Evolutionary conservation across 92 coral and sea anemone species (phyloP).

Genomic region (Montipora capitata): DNA sequence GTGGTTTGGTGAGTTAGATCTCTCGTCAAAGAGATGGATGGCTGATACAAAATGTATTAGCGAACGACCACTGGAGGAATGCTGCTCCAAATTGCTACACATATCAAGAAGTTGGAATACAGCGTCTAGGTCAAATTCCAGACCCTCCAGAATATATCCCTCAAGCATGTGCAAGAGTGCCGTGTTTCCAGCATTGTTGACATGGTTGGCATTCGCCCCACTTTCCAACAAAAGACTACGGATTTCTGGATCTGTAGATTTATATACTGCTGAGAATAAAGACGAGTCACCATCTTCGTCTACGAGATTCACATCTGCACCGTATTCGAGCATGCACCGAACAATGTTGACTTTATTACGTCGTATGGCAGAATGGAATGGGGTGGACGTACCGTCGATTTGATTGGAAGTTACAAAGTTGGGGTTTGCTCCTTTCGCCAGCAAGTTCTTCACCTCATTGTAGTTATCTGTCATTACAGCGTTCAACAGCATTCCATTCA

Average conservation of each 20-base stretch:
- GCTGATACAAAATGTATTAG: slow-evolving; percentile 70
- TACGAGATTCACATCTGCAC: slow-evolving; percentile 74
- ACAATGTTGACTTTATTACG: slow-evolving; percentile 70
- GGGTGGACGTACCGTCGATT: slow-evolving; percentile 61
- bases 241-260: slow-evolving; percentile 70
- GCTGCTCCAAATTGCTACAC: slow-evolving; percentile 68
- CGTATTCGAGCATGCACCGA: slow-evolving; percentile 69
- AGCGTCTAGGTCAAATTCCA: slow-evolving; percentile 63
- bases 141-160: slow-evolving; percentile 69
- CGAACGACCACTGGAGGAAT: slow-evolving; percentile 71
- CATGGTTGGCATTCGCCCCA: slow-evolving; percentile 60
- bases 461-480: slow-evolving; percentile 57
- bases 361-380: slow-evolving; percentile 71
- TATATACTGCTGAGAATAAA: slow-evolving; percentile 64
- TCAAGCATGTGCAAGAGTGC: slow-evolving; percentile 76
- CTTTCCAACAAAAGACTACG: slow-evolving; percentile 56
- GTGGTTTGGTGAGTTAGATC: slow-evolving; percentile 74
- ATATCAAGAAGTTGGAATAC: slow-evolving; percentile 67
- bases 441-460: slow-evolving; percentile 62
- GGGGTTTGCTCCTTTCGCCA: slow-evolving; percentile 68
- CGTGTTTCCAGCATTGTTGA: slow-evolving; percentile 68
- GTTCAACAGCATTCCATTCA: slow-evolving; percentile 28
- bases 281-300: slow-evolving; percentile 72
- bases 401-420: slow-evolving; percentile 67
- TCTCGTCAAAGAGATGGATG: slow-evolving; percentile 68